phyloP scores from a whole-genome alignment of 2,797 vertebrate species.

The Staurois parvus region DNA sequence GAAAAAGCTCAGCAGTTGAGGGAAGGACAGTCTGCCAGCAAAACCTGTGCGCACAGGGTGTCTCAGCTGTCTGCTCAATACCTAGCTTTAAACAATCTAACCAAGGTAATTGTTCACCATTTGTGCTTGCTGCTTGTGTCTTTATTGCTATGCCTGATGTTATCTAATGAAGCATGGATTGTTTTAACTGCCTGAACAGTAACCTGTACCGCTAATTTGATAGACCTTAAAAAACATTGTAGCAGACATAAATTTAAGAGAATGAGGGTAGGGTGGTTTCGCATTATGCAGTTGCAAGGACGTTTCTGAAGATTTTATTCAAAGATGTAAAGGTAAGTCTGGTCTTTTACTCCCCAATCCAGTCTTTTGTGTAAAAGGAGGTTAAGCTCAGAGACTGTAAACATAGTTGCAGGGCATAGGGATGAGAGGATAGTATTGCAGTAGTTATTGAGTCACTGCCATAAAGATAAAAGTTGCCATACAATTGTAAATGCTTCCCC shows the following conservation, averaged over 20 bases:
- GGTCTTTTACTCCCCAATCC: no score
- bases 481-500: no score
- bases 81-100: slow-evolving; percentile 94
- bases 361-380: no score
- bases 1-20: slow-evolving; percentile 94
- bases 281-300: no score
- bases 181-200: background rate
- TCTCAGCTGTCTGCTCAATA: slow-evolving; percentile 96
- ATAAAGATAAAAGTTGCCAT: no score
- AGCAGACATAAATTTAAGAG: background rate
- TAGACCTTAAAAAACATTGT: background rate
- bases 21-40: slow-evolving; percentile 94
- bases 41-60: slow-evolving; percentile 95
- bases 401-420: no score
- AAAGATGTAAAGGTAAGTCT: no score
- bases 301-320: no score
- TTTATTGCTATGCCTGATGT: background rate
- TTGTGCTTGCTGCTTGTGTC: slow-evolving; percentile 58
- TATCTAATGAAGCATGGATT: background rate
- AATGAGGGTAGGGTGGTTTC: no score
- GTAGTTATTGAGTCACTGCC: no score
- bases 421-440: no score
- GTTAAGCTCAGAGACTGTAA: no score
- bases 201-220: background rate
- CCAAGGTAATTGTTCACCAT: slow-evolving; percentile 85